Base-by-base conservation (phyloP, 2,888 invertebrate genomes). In the Chirona hameri region DNA sequence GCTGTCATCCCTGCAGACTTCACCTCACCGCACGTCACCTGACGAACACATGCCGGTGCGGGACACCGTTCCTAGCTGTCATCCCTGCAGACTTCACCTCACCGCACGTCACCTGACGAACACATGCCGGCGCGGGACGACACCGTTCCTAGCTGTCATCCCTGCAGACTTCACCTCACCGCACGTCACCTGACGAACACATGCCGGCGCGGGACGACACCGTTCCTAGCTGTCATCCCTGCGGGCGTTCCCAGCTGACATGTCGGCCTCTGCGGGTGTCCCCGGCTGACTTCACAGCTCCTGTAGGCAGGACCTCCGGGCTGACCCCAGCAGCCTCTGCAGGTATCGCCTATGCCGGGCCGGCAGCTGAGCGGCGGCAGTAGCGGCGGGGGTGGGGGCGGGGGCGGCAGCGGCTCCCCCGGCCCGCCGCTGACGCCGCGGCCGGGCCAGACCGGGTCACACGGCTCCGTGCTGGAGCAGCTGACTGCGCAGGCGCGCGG, bases 401-500 rank as follows among this genome's bases (percentile, higher is more conserved):
- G 29, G 29, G 31, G 31, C 31, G 31, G 31, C 18, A 3, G 29
- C 18, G 72, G 69, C 31, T 69, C 69, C 2, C 18, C 69, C 15
- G 72, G 72, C 10, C 31, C 31, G 15, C 72, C 72, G 15, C 72
- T 72, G 18, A 31, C 72, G n/a, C 65, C 15, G 52, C 52, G 18
- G 52, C 15, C 85, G 10, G 90, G 95, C 4, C 95, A 95, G 87
- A 92, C 7, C 15, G 52, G 93, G 2, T 95, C 95, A 0, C 95
- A 95, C 86, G 91, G 94, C 0, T 96, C 96, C 0, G 88, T 96
- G 2, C 91, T 97, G 86, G 96, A 96, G 88, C 95, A 95, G 86
- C 93, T 96, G 87, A 93, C 96, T 7, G 92, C 92, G 0, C 96
- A 96, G 87, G 96, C 96, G 21, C 95, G 96, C 88, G 96, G 96